These are phyloP conservation scores for Malurus elegans DNA, from an alignment of 2,113 vertebrate species.

Conservation along the genomic window DNA sequence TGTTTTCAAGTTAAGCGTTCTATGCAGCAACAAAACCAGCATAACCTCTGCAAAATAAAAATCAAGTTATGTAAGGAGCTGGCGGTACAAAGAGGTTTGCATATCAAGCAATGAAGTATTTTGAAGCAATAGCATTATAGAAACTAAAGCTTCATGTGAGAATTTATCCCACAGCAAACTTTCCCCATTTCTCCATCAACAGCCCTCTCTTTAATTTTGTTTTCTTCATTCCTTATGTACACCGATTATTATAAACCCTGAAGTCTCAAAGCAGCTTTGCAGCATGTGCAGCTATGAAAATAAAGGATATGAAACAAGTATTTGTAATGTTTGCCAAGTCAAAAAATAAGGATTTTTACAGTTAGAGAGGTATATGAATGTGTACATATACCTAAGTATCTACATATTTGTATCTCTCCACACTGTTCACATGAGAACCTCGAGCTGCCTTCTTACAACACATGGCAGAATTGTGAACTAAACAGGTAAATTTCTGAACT, in stretches of 20 bases:
- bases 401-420: background rate
- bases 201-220: background rate
- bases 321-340: background rate
- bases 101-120: background rate
- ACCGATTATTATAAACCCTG: background rate
- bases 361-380: too few relatives aligned
- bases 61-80: background rate
- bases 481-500: background rate
- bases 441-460: background rate
- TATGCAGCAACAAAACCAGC: background rate
- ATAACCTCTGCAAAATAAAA: slow-evolving; percentile 4
- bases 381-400: background rate
- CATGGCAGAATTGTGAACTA: background rate
- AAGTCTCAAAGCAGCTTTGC: background rate
- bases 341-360: background rate
- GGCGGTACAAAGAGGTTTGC: rapidly evolving
- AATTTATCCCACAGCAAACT: background rate
- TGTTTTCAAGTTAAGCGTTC: background rate
- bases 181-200: background rate
- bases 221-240: background rate
- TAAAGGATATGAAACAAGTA: background rate
- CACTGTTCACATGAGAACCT: background rate
- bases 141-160: background rate
- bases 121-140: background rate
- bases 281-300: background rate